A percentile compares a stretch with the other conserved stretches of the same genome.
phyloP scores from a whole-genome alignment of 2,888 invertebrate species.

The Polyommatus icarus region DNA sequence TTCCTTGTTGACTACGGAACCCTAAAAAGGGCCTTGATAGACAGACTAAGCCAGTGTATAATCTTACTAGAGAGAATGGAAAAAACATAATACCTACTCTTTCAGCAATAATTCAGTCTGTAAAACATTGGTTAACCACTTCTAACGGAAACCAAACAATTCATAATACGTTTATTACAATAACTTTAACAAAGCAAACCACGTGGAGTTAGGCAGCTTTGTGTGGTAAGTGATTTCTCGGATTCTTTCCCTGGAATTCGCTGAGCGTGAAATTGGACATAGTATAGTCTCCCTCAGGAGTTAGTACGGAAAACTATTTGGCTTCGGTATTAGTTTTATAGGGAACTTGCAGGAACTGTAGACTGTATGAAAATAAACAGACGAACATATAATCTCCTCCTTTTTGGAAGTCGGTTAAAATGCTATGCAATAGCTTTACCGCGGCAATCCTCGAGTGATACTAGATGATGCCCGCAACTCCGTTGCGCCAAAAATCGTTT shows the following conservation, averaged over 20 bases:
- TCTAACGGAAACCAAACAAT: neutral
- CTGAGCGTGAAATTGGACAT: conserved; percentile 68
- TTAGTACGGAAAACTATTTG: conserved; percentile 34
- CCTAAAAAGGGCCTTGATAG: too few relatives aligned
- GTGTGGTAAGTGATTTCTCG: conserved; percentile 50
- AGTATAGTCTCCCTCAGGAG: conserved; percentile 46
- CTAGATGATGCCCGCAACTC: too few relatives aligned
- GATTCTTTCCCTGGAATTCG: conserved; percentile 55
- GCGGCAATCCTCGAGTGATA: too few relatives aligned
- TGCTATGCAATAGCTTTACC: too few relatives aligned
- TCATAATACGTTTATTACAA: neutral
- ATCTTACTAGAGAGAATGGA: too few relatives aligned
- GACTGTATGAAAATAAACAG: too few relatives aligned
- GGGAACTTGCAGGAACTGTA: neutral
- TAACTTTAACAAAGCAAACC: conserved; percentile 8
- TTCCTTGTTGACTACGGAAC: too few relatives aligned
- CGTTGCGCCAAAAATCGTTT: too few relatives aligned
- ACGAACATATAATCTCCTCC: too few relatives aligned
- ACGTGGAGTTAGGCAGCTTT: conserved; percentile 31
- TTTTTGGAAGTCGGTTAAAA: too few relatives aligned
- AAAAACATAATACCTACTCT: too few relatives aligned
- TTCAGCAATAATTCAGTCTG: neutral
- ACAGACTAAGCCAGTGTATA: too few relatives aligned
- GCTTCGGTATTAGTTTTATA: neutral
- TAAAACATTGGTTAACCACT: neutral